These are phyloP conservation scores for Malthinus flaveolus DNA, from an alignment of 2,888 invertebrate species.

Conservation along the genomic window DNA sequence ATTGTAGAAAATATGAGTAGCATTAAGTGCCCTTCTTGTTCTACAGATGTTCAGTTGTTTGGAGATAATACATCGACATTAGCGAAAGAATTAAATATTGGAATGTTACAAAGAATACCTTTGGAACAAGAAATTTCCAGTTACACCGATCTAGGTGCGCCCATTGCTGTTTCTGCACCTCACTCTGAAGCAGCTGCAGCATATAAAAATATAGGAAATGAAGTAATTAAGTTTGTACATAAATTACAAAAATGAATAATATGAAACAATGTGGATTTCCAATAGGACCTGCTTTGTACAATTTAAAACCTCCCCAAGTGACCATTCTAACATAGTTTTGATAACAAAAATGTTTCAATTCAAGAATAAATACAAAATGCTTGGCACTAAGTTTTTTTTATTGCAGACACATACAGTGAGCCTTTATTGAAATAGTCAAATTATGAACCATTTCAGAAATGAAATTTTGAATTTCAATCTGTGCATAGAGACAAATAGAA, in stretches of 20 bases:
- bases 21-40: conserved; percentile 77
- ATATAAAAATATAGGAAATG: conserved; percentile 41
- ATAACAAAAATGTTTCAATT: background rate
- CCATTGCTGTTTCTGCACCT: conserved; percentile 71
- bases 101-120: conserved; percentile 73
- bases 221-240: conserved; percentile 38
- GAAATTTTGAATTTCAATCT: conserved; percentile 1
- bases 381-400: background rate
- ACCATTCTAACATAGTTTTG: too few species aligned
- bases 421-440: background rate
- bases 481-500: conserved; percentile 4
- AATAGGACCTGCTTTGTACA: background rate
- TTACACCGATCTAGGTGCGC: conserved; percentile 73
- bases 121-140: conserved; percentile 70
- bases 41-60: conserved; percentile 72
- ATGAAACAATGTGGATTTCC: too few species aligned
- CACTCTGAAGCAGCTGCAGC: conserved; percentile 44
- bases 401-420: background rate
- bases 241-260: conserved; percentile 3
- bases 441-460: background rate
- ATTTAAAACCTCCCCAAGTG: too few species aligned
- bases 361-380: background rate
- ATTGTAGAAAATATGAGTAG: conserved; percentile 90
- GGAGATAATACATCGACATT: conserved; percentile 66
- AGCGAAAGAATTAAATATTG: conserved; percentile 66